phyloP scores from a whole-genome alignment of 2,888 invertebrate genomes.

The Polymixis lichenea region DNA sequence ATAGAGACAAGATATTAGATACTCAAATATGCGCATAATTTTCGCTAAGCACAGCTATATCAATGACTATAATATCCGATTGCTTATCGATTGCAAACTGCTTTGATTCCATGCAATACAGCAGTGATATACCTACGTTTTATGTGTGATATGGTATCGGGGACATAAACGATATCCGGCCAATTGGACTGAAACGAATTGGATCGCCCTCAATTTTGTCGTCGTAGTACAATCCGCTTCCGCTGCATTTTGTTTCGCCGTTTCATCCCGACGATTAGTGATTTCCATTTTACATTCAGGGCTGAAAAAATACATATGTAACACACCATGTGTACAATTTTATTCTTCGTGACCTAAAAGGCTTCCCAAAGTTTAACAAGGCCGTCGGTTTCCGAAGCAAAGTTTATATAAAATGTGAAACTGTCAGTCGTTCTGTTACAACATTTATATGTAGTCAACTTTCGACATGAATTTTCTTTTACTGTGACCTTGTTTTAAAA shows the following conservation, averaged over 20 bases:
- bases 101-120: constrained; percentile 80
- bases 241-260: constrained; percentile 86
- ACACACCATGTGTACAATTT: constrained; percentile 63
- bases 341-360: constrained; percentile 80
- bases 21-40: constrained; percentile 37
- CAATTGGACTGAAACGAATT: constrained; percentile 90
- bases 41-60: constrained; percentile 33
- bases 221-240: constrained; percentile 82
- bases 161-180: constrained; percentile 88
- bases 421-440: constrained; percentile 76
- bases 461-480: constrained; percentile 80
- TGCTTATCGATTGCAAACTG: constrained; percentile 77
- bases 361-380: constrained; percentile 80
- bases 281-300: constrained; percentile 70
- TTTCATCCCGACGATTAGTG: constrained; percentile 74
- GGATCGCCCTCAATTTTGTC: constrained; percentile 89
- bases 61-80: constrained; percentile 69
- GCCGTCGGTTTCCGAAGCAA: constrained; percentile 75
- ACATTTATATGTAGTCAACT: constrained; percentile 74
- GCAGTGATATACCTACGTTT: constrained; percentile 73
- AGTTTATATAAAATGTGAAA: constrained; percentile 80
- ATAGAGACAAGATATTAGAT: constrained; percentile 26
- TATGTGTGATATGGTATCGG: constrained; percentile 81
- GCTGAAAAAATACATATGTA: constrained; percentile 45
- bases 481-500: constrained; percentile 80